Conservation (phyloP, 2,797 vertebrate genomes). For the Siniperca obscura region DNA sequence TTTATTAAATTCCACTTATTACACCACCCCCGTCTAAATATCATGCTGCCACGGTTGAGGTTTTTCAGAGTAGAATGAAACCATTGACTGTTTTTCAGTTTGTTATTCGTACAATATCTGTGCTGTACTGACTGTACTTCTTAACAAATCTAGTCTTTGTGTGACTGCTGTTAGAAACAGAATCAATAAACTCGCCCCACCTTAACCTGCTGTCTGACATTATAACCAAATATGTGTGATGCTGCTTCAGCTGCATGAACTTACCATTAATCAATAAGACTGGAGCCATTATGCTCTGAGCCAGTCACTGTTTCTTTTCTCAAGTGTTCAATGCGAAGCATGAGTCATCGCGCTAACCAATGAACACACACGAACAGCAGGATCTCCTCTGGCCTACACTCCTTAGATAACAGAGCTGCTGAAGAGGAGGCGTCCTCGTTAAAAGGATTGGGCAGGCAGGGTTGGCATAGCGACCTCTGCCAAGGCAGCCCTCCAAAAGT, state of each 20-base stretch:
- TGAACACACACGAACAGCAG: conserved; percentile 19
- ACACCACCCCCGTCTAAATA: background rate
- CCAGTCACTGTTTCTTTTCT: conserved; percentile 37
- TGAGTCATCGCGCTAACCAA: conserved; percentile 47
- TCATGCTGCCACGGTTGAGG: too few species aligned
- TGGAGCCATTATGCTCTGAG: conserved; percentile 24
- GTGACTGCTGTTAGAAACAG: background rate
- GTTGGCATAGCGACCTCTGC: conserved; percentile 66
- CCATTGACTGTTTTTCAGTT: background rate
- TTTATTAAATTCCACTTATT: background rate
- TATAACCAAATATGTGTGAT: conserved; percentile 43
- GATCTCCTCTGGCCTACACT: conserved; percentile 49
- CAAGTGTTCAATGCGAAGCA: conserved; percentile 30
- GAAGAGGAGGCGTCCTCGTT: conserved; percentile 60
- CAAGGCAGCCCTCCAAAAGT: conserved; percentile 55
- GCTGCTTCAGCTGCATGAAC: conserved; percentile 34
- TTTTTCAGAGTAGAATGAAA: background rate
- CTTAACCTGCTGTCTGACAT: conserved; percentile 44
- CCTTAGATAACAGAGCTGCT: conserved; percentile 51
- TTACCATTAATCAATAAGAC: conserved; percentile 45
- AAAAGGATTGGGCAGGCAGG: conserved; percentile 63
- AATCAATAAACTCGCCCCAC: conserved; percentile 26
- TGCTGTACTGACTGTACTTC: background rate
- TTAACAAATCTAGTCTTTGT: background rate
- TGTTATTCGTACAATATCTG: too few species aligned